Evolutionary conservation across 2,113 vertebrate genomes (phyloP).

Genomic region (Hipposideros armiger): DNA sequence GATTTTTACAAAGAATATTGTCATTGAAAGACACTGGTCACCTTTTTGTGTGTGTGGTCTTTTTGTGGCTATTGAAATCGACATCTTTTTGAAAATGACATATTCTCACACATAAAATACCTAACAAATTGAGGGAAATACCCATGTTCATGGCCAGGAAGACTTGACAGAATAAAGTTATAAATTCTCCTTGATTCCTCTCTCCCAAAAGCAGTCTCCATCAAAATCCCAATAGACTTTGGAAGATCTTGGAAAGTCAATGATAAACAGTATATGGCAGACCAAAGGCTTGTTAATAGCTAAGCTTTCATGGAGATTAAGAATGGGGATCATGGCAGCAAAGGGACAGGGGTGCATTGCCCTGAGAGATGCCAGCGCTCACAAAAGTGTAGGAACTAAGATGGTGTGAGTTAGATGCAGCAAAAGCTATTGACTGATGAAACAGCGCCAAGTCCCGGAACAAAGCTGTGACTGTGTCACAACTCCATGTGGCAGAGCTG

Average conservation of each 20-base stretch:
- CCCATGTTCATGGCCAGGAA: background rate
- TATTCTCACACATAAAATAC: background rate
- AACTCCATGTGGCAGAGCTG: too few species aligned
- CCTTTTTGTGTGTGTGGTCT: background rate
- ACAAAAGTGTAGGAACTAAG: background rate
- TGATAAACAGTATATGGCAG: background rate
- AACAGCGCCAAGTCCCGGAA: too few species aligned
- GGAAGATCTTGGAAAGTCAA: background rate
- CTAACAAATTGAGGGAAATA: background rate
- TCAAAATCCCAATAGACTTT: background rate
- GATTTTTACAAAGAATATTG: background rate
- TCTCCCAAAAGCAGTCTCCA: background rate
- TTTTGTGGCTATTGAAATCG: background rate
- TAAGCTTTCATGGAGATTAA: background rate
- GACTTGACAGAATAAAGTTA: background rate
- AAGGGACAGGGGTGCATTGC: background rate
- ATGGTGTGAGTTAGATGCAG: background rate
- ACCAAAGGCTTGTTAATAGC: background rate
- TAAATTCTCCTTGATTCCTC: background rate
- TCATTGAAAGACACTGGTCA: background rate
- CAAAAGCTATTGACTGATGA: background rate
- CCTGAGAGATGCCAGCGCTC: background rate
- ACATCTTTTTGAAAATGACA: background rate
- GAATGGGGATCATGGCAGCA: background rate
- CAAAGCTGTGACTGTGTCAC: too few species aligned